Percentiles rank a stretch among this genome's conserved stretches.
Conservation (phyloP, 2,888 invertebrate species). For the Rhaphigaster nebulosa region DNA sequence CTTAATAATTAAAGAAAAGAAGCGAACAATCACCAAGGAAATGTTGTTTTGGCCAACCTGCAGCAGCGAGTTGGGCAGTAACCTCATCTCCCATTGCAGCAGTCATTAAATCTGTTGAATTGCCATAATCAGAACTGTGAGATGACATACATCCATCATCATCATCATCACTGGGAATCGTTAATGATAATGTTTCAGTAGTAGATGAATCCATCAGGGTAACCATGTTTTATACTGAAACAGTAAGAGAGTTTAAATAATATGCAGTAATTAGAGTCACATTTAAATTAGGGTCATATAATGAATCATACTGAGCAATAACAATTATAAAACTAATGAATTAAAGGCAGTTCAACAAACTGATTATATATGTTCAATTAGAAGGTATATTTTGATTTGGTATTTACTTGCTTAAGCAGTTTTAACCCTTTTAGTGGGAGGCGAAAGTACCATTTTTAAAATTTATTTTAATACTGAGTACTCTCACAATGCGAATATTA, state of each 20-base stretch:
- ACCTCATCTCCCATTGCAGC: conserved; percentile 93
- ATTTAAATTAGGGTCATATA: no score
- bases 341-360: no score
- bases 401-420: no score
- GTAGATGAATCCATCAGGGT: conserved; percentile 65
- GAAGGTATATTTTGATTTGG: no score
- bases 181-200: conserved; percentile 64
- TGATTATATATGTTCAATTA: no score
- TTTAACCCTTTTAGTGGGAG: no score
- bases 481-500: no score
- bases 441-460: no score
- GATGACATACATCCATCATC: conserved; percentile 85
- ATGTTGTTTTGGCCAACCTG: conserved; percentile 79
- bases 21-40: conserved; percentile 69
- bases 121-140: conserved; percentile 76
- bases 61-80: conserved; percentile 95
- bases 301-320: no score
- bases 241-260: not conserved
- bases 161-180: conserved; percentile 66
- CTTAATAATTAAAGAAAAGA: conserved; percentile 65
- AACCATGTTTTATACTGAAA: conserved; percentile 59
- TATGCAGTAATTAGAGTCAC: not conserved
- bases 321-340: not conserved
- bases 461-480: no score
- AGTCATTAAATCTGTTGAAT: conserved; percentile 86